These are phyloP conservation scores for Serinus canaria DNA, from an alignment of 2,113 vertebrate species.

Conservation along the genomic window DNA sequence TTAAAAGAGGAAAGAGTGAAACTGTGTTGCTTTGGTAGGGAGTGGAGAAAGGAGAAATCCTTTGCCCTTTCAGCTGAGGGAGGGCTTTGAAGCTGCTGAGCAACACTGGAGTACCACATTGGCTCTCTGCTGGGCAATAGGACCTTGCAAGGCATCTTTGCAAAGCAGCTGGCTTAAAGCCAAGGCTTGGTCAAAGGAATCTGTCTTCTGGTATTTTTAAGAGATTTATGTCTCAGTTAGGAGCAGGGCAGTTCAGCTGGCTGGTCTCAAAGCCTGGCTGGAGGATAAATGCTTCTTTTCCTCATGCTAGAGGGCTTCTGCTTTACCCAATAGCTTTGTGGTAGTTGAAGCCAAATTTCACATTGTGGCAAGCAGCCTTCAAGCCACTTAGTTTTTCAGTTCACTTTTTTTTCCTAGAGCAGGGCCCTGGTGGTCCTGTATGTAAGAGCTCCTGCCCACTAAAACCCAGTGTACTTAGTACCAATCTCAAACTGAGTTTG, in stretches of 20 bases:
- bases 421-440: neutral
- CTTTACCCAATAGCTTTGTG: neutral
- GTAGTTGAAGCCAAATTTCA: neutral
- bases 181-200: neutral
- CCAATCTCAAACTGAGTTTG: no score
- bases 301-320: neutral
- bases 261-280: neutral
- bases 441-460: neutral
- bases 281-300: neutral
- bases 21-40: neutral
- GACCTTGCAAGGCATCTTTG: neutral
- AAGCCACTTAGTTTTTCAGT: neutral
- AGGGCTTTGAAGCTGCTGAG: neutral
- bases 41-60: neutral
- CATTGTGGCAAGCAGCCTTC: neutral
- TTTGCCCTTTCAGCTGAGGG: neutral
- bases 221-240: neutral
- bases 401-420: neutral
- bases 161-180: neutral
- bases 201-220: neutral
- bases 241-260: neutral
- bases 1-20: neutral
- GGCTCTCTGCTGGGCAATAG: neutral
- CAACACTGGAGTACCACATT: fast-evolving
- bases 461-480: neutral